A percentile compares a stretch with the other conserved stretches of the same genome.
These are phyloP conservation scores for Agrochola litura DNA, from an alignment of 2,888 invertebrate species.

Conservation along the genomic window DNA sequence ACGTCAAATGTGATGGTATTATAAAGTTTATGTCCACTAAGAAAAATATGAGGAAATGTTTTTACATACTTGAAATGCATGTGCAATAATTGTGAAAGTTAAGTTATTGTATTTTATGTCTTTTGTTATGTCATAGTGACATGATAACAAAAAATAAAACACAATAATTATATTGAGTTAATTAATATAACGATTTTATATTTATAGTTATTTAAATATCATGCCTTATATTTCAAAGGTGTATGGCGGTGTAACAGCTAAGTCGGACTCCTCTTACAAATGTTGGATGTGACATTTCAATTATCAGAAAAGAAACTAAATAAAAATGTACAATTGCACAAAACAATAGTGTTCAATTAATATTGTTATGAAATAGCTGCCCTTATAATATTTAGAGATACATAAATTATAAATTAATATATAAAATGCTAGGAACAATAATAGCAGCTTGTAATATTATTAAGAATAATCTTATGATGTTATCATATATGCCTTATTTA, in stretches of 20 bases:
- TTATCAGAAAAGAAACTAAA: conserved; percentile 13
- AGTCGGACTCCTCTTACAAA: conserved; percentile 38
- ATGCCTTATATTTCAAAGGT: conserved; percentile 27
- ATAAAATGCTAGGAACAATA: conserved; percentile 64
- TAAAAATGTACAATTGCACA: conserved; percentile 57
- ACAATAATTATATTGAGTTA: conserved; percentile 42
- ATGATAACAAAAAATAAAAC: conserved; percentile 30
- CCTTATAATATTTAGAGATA: conserved; percentile 38
- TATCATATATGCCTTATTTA: conserved; percentile 66
- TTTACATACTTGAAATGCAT: conserved; percentile 57
- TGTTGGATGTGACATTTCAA: conserved; percentile 56
- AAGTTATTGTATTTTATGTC: conserved; percentile 39
- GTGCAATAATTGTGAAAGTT: conserved; percentile 64
- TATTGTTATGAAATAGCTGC: conserved; percentile 50
- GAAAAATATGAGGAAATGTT: conserved; percentile 35
- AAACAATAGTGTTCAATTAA: conserved; percentile 64
- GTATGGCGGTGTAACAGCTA: background rate
- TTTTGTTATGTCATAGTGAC: conserved; percentile 49
- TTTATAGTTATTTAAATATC: conserved; percentile 24
- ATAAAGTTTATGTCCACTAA: conserved; percentile 42
- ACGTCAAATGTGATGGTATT: conserved; percentile 57
- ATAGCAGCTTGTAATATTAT: conserved; percentile 64
- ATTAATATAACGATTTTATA: conserved; percentile 35
- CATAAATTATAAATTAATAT: conserved; percentile 64
- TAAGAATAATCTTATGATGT: conserved; percentile 68